Percentiles rank a stretch among this genome's conserved stretches.
These are phyloP conservation scores for Parnassius mnemosyne DNA, from an alignment of 2,888 invertebrate genomes.

Conservation along the genomic window DNA sequence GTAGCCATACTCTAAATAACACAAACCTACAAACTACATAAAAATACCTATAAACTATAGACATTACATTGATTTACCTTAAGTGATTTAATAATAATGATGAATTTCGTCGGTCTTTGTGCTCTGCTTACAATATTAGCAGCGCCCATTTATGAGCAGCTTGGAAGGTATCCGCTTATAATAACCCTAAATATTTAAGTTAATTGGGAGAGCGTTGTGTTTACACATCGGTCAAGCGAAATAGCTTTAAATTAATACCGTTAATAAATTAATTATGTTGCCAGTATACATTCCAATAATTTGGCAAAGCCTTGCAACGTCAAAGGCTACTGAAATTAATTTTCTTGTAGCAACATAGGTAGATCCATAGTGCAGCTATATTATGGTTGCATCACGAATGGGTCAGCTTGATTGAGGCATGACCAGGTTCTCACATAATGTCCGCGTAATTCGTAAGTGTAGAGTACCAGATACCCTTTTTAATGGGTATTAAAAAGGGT, in stretches of 20 bases:
- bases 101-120: neutral
- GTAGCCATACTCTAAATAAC: too few relatives aligned
- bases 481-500: too few relatives aligned
- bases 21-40: too few relatives aligned
- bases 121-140: neutral
- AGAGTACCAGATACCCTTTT: too few relatives aligned
- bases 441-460: too few relatives aligned
- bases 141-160: neutral
- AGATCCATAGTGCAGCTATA: too few relatives aligned
- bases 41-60: too few relatives aligned
- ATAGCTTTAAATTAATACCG: constrained; percentile 8
- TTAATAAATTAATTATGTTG: constrained; percentile 9
- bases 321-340: constrained; percentile 20
- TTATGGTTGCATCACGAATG: too few relatives aligned
- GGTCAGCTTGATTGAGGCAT: too few relatives aligned
- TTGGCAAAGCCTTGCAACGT: constrained; percentile 6
- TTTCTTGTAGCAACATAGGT: constrained; percentile 8
- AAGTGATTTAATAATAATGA: neutral
- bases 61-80: too few relatives aligned
- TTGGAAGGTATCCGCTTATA: constrained; percentile 16
- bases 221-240: constrained; percentile 4
- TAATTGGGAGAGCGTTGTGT: constrained; percentile 9
- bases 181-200: constrained; percentile 17
- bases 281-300: constrained; percentile 11
- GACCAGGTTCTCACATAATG: too few relatives aligned